Conservation (phyloP, 2,113 vertebrate species). For the Ammodytes dubius region DNA sequence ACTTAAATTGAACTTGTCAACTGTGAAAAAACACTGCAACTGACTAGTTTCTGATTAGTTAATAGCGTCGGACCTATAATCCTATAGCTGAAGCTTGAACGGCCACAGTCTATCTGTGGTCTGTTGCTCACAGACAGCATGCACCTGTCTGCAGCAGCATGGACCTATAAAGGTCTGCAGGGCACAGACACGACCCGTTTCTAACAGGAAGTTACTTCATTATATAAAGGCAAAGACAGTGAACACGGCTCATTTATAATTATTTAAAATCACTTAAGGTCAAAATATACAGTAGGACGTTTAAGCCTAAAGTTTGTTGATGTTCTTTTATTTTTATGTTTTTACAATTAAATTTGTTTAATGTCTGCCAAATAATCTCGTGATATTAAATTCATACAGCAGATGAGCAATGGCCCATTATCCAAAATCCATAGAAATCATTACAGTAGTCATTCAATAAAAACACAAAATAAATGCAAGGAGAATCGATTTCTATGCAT, state of each 20-base stretch:
- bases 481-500: neutral
- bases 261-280: neutral
- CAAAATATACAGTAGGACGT: neutral
- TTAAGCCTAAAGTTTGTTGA: neutral
- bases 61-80: too few species aligned
- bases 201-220: neutral
- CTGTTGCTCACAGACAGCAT: neutral
- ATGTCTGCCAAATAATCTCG: neutral
- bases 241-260: too few species aligned
- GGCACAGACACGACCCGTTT: too few species aligned
- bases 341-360: neutral
- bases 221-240: neutral
- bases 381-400: neutral
- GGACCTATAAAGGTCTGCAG: too few species aligned
- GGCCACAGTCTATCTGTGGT: neutral
- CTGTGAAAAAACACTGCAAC: neutral
- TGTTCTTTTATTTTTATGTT: neutral
- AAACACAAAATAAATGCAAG: neutral
- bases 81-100: neutral
- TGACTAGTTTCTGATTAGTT: neutral
- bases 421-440: neutral
- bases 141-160: neutral
- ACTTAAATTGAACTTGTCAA: neutral
- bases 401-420: neutral
- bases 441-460: neutral